phyloP scores from a whole-genome alignment of 2,113 vertebrate genomes.

The Nycticebus coucang region DNA sequence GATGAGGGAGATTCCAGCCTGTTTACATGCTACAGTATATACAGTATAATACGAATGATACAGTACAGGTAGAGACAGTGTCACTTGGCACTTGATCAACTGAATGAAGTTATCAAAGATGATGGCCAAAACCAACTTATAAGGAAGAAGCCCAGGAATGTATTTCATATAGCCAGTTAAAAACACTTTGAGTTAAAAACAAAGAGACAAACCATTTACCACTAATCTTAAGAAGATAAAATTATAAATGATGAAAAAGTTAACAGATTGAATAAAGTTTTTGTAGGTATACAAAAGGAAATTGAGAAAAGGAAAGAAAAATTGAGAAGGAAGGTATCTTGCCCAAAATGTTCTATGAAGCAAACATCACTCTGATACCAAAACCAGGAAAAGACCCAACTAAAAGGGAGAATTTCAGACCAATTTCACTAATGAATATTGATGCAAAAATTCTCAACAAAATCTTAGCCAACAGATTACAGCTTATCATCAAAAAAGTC shows the following conservation, averaged over 20 bases:
- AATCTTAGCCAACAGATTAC: too few relatives aligned
- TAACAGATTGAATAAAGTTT: conserved; percentile 88
- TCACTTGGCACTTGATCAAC: not conserved
- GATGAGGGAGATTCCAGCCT: not conserved
- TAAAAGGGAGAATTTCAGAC: too few relatives aligned
- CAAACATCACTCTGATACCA: too few relatives aligned
- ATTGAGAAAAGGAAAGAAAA: too few relatives aligned
- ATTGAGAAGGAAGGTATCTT: too few relatives aligned
- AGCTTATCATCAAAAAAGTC: too few relatives aligned
- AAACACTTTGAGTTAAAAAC: conserved; percentile 66
- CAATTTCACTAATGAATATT: too few relatives aligned
- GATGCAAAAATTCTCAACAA: too few relatives aligned
- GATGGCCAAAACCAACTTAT: conserved; percentile 89
- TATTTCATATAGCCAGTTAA: conserved; percentile 89
- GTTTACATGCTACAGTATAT: not conserved
- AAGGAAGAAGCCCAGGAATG: conserved; percentile 84
- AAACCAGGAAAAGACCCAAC: too few relatives aligned
- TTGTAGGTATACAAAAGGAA: conserved; percentile 88
- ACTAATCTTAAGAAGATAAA: conserved; percentile 86
- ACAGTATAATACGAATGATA: not conserved
- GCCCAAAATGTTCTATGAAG: too few relatives aligned
- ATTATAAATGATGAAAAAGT: conserved; percentile 89
- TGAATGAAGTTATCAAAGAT: conserved; percentile 14
- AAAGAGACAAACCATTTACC: conserved; percentile 85
- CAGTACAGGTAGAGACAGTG: not conserved